Evolutionary conservation across 2,797 vertebrate species (phyloP).

Genomic region (Apogon hyalosoma): DNA sequence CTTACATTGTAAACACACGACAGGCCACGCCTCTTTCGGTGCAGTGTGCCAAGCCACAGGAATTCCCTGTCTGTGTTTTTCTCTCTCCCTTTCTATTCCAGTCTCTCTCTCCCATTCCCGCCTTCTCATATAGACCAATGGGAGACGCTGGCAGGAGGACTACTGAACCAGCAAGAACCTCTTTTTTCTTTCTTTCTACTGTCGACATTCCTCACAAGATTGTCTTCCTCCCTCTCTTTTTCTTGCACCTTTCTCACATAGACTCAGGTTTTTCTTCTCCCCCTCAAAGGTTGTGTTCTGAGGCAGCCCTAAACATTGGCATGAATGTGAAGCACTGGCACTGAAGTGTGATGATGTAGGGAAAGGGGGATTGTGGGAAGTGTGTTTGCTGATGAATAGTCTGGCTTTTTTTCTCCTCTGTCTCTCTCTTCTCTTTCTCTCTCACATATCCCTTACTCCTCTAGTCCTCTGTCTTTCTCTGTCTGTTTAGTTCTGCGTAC

Average conservation of each 20-base stretch:
- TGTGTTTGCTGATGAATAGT: constrained; percentile 60
- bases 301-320: constrained; percentile 42
- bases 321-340: constrained; percentile 54
- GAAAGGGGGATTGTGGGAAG: constrained; percentile 57
- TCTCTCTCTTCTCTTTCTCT: constrained; percentile 11
- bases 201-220: constrained; percentile 68
- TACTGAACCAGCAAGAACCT: constrained; percentile 67
- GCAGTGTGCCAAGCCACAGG: constrained; percentile 84
- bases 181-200: constrained; percentile 45
- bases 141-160: constrained; percentile 57
- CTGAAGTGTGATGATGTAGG: constrained; percentile 63
- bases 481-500: constrained; percentile 55
- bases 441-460: constrained; percentile 7
- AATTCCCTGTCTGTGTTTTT: constrained; percentile 80
- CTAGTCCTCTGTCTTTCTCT: constrained; percentile 17
- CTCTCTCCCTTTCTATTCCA: constrained; percentile 75
- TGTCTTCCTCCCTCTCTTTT: constrained; percentile 21
- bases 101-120: constrained; percentile 78
- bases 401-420: constrained; percentile 4
- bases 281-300: constrained; percentile 41
- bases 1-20: constrained; percentile 79
- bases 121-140: constrained; percentile 77
- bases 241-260: constrained; percentile 37
- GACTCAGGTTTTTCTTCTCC: constrained; percentile 8
- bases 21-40: constrained; percentile 79